Evolutionary conservation across 2,113 vertebrate genomes (phyloP).

Genomic region (Thermophis baileyi): DNA sequence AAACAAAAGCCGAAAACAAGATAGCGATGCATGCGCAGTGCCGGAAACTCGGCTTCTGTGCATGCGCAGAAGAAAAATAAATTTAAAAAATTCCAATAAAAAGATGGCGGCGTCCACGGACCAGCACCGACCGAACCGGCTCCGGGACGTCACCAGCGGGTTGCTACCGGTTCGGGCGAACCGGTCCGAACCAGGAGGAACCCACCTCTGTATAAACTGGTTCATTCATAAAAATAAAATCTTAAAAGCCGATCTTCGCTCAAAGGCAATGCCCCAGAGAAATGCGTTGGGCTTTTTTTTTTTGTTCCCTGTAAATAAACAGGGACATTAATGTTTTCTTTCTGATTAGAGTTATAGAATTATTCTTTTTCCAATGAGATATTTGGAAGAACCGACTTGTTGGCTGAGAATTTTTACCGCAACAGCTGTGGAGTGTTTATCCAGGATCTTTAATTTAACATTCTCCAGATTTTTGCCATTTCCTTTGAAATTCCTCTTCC

Average conservation of each 20-base stretch:
- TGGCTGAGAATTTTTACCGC: not conserved
- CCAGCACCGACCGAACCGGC: too few relatives aligned
- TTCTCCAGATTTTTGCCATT: not conserved
- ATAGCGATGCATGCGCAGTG: too few relatives aligned
- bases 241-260: not conserved
- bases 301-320: not conserved
- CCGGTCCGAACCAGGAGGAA: too few relatives aligned
- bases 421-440: not conserved
- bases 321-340: not conserved
- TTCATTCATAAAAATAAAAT: not conserved
- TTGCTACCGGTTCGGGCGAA: too few relatives aligned
- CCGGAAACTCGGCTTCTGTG: too few relatives aligned
- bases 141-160: too few relatives aligned
- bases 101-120: too few relatives aligned
- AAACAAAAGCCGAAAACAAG: too few relatives aligned
- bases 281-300: not conserved
- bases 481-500: too few relatives aligned
- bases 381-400: not conserved
- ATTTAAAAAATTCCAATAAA: too few relatives aligned
- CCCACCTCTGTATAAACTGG: not conserved
- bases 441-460: not conserved
- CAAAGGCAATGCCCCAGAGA: not conserved
- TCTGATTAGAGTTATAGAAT: not conserved
- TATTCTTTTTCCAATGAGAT: not conserved
- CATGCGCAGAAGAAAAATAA: too few relatives aligned